These are phyloP conservation scores for Panthera tigris DNA, from an alignment of 2,113 vertebrate species.

Conservation along the genomic window DNA sequence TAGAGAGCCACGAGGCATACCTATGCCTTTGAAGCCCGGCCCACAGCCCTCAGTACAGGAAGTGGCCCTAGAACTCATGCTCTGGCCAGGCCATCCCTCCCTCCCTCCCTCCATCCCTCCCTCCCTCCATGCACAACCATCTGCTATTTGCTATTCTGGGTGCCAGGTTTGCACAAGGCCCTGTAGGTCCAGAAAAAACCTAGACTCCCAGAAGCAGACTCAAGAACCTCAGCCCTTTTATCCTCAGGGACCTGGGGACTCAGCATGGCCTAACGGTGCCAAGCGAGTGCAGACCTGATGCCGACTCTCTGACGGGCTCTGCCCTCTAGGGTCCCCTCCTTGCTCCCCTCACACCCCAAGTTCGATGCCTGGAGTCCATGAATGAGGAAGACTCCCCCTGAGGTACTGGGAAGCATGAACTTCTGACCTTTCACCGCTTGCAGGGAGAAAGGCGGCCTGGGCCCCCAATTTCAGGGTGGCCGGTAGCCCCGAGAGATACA, in stretches of 20 bases:
- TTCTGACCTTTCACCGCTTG: background rate
- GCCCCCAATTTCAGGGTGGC: background rate
- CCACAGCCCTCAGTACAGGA: background rate
- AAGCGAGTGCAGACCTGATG: rapidly evolving
- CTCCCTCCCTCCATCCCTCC: too few species aligned
- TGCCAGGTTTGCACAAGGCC: background rate
- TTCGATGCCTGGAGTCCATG: background rate
- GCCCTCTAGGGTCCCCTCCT: background rate
- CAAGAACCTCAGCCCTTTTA: background rate
- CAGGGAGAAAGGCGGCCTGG: background rate
- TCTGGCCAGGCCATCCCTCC: background rate
- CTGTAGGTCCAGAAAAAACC: background rate
- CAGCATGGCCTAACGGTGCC: background rate
- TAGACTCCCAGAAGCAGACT: background rate
- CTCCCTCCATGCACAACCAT: background rate
- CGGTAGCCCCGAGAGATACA: background rate
- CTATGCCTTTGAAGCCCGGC: background rate
- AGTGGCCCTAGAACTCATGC: background rate
- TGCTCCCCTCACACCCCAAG: background rate
- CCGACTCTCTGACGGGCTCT: background rate
- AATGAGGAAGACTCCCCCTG: background rate
- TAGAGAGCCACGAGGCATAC: background rate
- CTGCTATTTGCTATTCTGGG: background rate
- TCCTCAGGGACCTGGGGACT: background rate
- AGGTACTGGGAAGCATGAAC: background rate